These are phyloP conservation scores for Oxycera nigricornis DNA, from an alignment of 2,888 invertebrate species.

Conservation along the genomic window DNA sequence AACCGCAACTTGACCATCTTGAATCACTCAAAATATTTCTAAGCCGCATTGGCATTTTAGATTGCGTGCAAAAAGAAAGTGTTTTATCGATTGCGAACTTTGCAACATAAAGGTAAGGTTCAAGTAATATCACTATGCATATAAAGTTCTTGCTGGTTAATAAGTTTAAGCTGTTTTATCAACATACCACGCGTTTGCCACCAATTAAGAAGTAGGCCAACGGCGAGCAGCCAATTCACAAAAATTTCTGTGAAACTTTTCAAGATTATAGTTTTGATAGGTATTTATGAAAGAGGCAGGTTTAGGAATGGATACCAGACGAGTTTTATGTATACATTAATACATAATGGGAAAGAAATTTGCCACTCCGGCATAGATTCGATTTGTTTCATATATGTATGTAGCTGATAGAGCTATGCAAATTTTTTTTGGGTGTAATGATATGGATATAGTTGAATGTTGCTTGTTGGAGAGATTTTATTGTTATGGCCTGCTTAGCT, in stretches of 20 bases:
- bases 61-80: conserved; percentile 34
- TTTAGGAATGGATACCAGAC: background rate
- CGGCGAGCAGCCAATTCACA: background rate
- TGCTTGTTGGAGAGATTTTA: too few relatives aligned
- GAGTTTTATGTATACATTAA: background rate
- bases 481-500: too few relatives aligned
- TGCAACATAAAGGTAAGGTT: background rate
- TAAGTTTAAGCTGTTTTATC: background rate
- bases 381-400: background rate
- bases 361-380: background rate
- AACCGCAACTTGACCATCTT: conserved; percentile 1
- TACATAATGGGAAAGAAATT: background rate
- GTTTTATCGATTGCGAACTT: conserved; percentile 17
- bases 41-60: background rate
- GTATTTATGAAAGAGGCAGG: background rate
- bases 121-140: background rate
- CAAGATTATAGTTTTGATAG: conserved; percentile 28
- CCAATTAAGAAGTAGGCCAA: conserved; percentile 31
- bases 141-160: background rate
- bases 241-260: conserved; percentile 32
- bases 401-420: background rate
- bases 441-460: too few relatives aligned
- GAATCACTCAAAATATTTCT: background rate
- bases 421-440: background rate
- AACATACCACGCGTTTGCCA: background rate